A percentile compares a stretch with the other conserved stretches of the same genome.
phyloP scores from a whole-genome alignment of 35 echinoderm and acorn worm species.

The Heliocidaris tuberculata region DNA sequence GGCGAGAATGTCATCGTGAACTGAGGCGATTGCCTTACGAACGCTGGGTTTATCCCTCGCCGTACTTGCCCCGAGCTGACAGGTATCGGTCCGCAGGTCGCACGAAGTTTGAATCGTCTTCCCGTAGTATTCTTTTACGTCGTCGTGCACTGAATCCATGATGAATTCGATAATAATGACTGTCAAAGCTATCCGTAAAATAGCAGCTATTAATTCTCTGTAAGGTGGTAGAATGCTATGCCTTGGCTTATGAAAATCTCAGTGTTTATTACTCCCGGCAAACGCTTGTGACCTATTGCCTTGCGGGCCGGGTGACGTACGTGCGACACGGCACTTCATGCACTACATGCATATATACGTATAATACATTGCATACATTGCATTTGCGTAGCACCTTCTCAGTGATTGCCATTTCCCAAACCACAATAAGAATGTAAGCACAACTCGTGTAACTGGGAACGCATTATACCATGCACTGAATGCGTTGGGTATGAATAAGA shows the following conservation, averaged over 20 bases:
- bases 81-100: slow-evolving; percentile 34
- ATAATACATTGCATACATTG: too few species aligned
- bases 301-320: too few species aligned
- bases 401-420: neutral
- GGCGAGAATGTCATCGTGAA: neutral
- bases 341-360: too few species aligned
- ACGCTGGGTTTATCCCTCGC: slow-evolving; percentile 17
- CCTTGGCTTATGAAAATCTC: too few species aligned
- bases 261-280: too few species aligned
- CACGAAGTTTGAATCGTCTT: slow-evolving; percentile 24
- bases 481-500: neutral
- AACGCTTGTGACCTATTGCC: too few species aligned
- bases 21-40: neutral
- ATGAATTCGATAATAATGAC: neutral
- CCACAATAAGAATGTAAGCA: neutral
- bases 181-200: neutral
- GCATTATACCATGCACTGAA: neutral
- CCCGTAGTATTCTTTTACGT: slow-evolving; percentile 45
- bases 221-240: neutral
- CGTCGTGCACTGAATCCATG: slow-evolving; percentile 33
- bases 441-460: neutral
- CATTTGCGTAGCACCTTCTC: neutral
- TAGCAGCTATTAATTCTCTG: neutral
- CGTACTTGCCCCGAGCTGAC: slow-evolving; percentile 23
- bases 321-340: too few species aligned